These are phyloP conservation scores for Trichomycterus rosablanca DNA, from an alignment of 2,113 vertebrate genomes.

Conservation along the genomic window DNA sequence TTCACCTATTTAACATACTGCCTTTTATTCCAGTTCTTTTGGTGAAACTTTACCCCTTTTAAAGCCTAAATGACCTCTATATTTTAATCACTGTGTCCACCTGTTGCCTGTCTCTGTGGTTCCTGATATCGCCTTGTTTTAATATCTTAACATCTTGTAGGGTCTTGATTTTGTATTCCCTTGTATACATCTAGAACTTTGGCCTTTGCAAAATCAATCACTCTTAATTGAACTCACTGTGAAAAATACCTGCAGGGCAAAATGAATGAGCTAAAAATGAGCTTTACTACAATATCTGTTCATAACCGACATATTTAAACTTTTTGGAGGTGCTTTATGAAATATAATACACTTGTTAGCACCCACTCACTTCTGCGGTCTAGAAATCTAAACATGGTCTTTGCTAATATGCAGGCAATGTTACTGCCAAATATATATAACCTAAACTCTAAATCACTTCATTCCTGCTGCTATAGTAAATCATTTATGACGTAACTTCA, in stretches of 20 bases:
- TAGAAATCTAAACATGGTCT: constrained; percentile 4
- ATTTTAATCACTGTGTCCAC: neutral
- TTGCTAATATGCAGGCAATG: neutral
- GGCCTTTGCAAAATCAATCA: constrained; percentile 1
- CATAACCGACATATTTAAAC: constrained; percentile 3
- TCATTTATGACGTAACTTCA: too few species aligned
- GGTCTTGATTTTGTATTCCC: neutral
- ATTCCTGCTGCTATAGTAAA: too few species aligned
- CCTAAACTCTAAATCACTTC: too few species aligned
- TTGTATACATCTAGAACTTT: constrained; percentile 1
- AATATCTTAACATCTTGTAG: constrained; percentile 8
- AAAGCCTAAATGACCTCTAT: neutral
- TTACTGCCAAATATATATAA: neutral
- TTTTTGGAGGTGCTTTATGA: neutral
- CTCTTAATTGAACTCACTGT: constrained; percentile 9
- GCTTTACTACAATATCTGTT: constrained; percentile 19
- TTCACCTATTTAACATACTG: too few species aligned
- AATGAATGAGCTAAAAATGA: constrained; percentile 7
- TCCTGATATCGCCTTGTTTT: neutral
- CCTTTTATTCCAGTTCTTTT: too few species aligned
- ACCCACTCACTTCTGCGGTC: neutral
- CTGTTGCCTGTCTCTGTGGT: neutral
- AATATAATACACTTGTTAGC: neutral
- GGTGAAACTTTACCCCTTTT: neutral
- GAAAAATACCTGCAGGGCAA: constrained; percentile 4